These are phyloP conservation scores for Molorchus minor DNA, from an alignment of 2,888 invertebrate species.

Conservation along the genomic window DNA sequence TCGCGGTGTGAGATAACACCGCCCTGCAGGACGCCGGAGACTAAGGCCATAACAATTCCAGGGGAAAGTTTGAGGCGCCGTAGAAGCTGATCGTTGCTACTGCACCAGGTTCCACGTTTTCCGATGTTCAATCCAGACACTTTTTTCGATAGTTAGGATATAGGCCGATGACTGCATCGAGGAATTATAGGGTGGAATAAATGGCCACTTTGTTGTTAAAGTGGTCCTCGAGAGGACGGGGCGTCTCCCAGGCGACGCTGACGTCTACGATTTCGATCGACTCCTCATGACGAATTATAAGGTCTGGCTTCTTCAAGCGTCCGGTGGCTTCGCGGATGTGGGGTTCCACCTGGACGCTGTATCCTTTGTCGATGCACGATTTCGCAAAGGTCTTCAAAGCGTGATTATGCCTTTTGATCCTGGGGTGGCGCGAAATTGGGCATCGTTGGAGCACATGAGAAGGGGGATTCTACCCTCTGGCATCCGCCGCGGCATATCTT, in stretches of 20 bases:
- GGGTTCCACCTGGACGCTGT: no score
- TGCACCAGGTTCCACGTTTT: not conserved
- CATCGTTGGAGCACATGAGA: not conserved
- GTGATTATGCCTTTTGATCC: not conserved
- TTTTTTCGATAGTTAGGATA: not conserved
- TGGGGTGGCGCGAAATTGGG: not conserved
- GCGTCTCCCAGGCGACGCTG: not conserved
- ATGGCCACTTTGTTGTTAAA: not conserved
- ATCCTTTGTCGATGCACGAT: not conserved
- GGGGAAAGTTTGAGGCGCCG: not conserved
- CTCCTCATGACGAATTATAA: not conserved
- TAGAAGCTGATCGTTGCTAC: not conserved
- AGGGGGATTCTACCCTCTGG: no score
- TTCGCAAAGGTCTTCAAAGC: not conserved
- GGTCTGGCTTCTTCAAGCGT: not conserved
- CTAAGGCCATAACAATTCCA: no score
- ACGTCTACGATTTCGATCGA: not conserved
- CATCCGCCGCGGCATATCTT: no score
- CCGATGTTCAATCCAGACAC: not conserved
- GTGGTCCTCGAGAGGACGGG: not conserved
- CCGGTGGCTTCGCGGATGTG: not conserved
- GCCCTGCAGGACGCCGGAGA: no score
- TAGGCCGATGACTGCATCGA: not conserved
- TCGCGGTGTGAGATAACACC: no score
- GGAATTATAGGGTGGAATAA: not conserved